Evolutionary conservation across 2,888 invertebrate genomes (phyloP).

Genomic region (Hypercompe scribonia): DNA sequence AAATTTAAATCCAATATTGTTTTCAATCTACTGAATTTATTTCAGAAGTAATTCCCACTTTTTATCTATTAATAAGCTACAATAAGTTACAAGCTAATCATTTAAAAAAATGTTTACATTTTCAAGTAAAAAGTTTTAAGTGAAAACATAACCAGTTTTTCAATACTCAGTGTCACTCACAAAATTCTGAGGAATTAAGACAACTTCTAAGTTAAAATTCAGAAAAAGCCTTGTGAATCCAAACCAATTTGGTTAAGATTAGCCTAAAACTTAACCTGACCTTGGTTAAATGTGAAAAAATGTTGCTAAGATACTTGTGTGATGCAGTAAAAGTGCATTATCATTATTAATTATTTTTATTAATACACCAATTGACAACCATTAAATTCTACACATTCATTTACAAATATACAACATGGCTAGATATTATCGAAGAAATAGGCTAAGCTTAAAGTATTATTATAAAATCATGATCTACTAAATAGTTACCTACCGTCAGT

Average conservation of each 20-base stretch:
- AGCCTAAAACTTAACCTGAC: background rate
- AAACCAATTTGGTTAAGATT: no score
- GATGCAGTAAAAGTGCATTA: background rate
- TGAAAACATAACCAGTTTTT: no score
- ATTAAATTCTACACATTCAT: background rate
- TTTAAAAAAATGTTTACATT: no score
- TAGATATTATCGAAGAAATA: background rate
- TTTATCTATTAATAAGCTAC: no score
- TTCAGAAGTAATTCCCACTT: background rate
- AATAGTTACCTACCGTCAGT: background rate
- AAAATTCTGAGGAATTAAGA: no score
- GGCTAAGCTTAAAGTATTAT: background rate
- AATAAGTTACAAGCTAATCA: no score
- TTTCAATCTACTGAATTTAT: background rate
- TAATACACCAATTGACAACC: background rate
- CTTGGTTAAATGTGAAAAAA: background rate
- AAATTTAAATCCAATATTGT: background rate
- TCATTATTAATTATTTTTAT: background rate
- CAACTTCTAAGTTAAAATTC: no score
- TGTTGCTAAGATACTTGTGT: background rate
- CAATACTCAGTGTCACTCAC: no score
- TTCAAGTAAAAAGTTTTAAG: no score
- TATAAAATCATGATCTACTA: background rate
- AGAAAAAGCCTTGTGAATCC: no score
- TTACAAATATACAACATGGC: background rate